Evolutionary conservation across 2,113 vertebrate genomes (phyloP).

Genomic region (Pipra filicauda): DNA sequence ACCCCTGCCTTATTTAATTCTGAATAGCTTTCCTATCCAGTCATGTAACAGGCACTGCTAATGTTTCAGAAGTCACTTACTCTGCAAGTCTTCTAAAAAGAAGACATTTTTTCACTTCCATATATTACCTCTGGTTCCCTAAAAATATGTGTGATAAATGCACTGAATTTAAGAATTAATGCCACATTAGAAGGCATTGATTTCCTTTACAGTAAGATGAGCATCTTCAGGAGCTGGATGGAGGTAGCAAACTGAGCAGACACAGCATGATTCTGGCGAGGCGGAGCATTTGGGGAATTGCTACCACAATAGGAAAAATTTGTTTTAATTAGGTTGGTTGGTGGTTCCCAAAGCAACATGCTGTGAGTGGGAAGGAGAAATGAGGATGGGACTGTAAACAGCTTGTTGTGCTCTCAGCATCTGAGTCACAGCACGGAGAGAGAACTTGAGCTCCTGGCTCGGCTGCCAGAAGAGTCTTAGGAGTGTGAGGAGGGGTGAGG

Average conservation of each 20-base stretch:
- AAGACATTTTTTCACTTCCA: background rate
- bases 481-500: background rate
- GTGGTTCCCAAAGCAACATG: slow-evolving; percentile 66
- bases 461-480: background rate
- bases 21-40: background rate
- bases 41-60: background rate
- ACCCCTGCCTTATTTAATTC: background rate
- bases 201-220: slow-evolving; percentile 45
- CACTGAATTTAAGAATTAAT: slow-evolving; percentile 39
- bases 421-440: background rate
- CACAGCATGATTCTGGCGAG: slow-evolving; percentile 38
- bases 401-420: slow-evolving; percentile 23
- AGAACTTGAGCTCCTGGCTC: background rate
- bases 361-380: slow-evolving; percentile 46
- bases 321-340: slow-evolving; percentile 71
- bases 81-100: background rate
- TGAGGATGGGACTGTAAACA: slow-evolving; percentile 23
- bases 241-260: slow-evolving; percentile 25
- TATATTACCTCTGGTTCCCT: background rate
- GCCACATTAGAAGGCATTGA: background rate
- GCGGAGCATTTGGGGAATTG: slow-evolving; percentile 48
- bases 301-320: slow-evolving; percentile 59
- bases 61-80: background rate
- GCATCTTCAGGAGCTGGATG: slow-evolving; percentile 16
- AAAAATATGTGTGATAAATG: background rate